Conservation (phyloP, 2,888 invertebrate species). For the Harpagoxenus sublaevis region DNA sequence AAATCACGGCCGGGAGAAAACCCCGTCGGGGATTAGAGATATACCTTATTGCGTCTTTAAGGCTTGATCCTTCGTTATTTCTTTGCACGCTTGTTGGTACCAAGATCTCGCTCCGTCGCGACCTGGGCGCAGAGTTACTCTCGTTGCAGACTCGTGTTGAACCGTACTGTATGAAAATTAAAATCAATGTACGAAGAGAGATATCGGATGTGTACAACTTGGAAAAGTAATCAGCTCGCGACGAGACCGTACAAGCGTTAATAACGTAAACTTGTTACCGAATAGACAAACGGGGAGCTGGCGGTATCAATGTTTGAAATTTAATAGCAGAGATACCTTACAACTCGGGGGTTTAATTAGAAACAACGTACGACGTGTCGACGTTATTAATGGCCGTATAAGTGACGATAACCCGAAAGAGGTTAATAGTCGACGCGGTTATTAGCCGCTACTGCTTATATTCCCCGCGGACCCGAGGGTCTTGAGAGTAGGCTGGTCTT, state of each 20-base stretch:
- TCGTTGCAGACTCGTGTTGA: neutral
- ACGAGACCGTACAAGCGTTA: neutral
- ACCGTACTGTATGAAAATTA: neutral
- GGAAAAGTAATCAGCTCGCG: neutral
- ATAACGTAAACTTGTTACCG: neutral
- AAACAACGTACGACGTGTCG: conserved; percentile 17
- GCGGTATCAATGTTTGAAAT: neutral
- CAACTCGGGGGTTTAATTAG: conserved; percentile 5
- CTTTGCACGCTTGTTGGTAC: neutral
- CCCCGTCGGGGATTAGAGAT: neutral
- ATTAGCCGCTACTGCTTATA: conserved; percentile 1
- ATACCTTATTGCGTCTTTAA: neutral
- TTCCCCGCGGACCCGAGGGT: neutral
- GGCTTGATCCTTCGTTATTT: neutral
- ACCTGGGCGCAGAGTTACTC: neutral
- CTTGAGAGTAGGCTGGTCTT: neutral
- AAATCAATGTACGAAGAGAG: neutral
- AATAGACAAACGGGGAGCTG: neutral
- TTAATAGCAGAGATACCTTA: neutral
- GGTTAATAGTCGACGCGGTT: conserved; percentile 22
- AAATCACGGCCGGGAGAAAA: neutral
- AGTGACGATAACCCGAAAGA: conserved; percentile 38
- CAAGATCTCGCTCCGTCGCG: neutral
- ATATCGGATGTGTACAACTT: neutral
- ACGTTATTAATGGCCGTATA: conserved; percentile 15